A percentile compares a stretch with the other conserved stretches of the same genome.
Conservation (phyloP, 2,888 invertebrate genomes). For the Arrhopalites spinosus region DNA sequence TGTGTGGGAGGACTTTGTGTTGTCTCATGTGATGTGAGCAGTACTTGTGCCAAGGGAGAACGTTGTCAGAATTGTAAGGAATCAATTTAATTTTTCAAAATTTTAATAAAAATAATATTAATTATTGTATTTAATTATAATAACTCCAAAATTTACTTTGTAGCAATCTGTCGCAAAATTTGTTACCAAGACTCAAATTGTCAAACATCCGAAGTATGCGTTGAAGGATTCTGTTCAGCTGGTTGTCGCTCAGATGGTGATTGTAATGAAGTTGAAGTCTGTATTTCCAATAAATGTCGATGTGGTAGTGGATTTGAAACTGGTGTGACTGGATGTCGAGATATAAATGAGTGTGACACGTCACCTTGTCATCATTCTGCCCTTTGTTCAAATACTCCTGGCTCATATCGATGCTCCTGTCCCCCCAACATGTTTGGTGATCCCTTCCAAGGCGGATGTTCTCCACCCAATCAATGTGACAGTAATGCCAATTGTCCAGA, state of each 20-base stretch:
- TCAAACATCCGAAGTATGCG: slow-evolving; percentile 85
- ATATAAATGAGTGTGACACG: slow-evolving; percentile 81
- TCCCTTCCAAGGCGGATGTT: slow-evolving; percentile 71
- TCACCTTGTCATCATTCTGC: slow-evolving; percentile 79
- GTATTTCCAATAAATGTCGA: slow-evolving; percentile 78
- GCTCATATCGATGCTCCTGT: slow-evolving; percentile 80
- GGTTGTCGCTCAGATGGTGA: slow-evolving; percentile 81
- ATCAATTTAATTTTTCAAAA: too few relatives aligned
- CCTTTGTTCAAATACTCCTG: slow-evolving; percentile 76
- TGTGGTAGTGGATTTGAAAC: slow-evolving; percentile 77
- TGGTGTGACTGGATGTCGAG: slow-evolving; percentile 75
- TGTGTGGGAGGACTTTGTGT: slow-evolving; percentile 80
- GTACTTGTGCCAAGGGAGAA: slow-evolving; percentile 80
- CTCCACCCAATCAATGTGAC: slow-evolving; percentile 76
- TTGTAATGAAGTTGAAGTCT: slow-evolving; percentile 77
- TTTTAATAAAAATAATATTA: too few relatives aligned
- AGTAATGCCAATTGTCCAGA: slow-evolving; percentile 75
- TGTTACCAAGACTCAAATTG: slow-evolving; percentile 90
- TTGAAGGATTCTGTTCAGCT: slow-evolving; percentile 77
- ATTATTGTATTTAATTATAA: too few relatives aligned
- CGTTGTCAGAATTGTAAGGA: slow-evolving; percentile 74
- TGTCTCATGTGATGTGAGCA: slow-evolving; percentile 73
- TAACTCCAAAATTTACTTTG: too few relatives aligned
- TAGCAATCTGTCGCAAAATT: slow-evolving; percentile 81
- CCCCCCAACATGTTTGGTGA: slow-evolving; percentile 71